phyloP scores from a whole-genome alignment of 37 sponge, comb jelly and placozoan genomes.

The Oopsacas minuta region DNA sequence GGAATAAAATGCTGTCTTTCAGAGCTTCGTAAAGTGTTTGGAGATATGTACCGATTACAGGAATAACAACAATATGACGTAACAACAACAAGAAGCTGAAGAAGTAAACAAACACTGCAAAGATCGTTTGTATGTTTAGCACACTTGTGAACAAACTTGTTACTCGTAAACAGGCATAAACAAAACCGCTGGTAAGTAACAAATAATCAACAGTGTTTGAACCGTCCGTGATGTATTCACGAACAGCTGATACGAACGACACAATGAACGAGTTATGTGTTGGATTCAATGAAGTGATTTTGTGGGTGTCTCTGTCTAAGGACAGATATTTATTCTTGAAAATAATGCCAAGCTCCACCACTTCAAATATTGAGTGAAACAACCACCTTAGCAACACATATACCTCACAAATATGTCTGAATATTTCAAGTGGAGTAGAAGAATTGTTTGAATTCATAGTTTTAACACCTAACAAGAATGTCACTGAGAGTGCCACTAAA shows the following conservation, averaged over 20 bases:
- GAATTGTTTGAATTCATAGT: neutral
- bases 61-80: neutral
- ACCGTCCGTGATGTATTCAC: neutral
- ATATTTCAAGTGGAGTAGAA: neutral
- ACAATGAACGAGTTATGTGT: neutral
- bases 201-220: neutral
- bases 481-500: neutral
- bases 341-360: neutral
- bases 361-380: neutral
- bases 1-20: neutral
- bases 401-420: neutral
- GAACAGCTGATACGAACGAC: neutral
- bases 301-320: neutral
- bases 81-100: neutral
- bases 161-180: neutral
- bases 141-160: neutral
- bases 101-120: neutral
- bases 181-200: neutral
- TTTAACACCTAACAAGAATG: neutral
- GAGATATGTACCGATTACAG: neutral
- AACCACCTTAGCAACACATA: neutral
- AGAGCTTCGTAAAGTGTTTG: neutral
- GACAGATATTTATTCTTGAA: neutral
- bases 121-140: neutral
- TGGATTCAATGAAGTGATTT: neutral